Base-by-base conservation (phyloP, 2,113 vertebrate species). In the Formicarius rufipectus region DNA sequence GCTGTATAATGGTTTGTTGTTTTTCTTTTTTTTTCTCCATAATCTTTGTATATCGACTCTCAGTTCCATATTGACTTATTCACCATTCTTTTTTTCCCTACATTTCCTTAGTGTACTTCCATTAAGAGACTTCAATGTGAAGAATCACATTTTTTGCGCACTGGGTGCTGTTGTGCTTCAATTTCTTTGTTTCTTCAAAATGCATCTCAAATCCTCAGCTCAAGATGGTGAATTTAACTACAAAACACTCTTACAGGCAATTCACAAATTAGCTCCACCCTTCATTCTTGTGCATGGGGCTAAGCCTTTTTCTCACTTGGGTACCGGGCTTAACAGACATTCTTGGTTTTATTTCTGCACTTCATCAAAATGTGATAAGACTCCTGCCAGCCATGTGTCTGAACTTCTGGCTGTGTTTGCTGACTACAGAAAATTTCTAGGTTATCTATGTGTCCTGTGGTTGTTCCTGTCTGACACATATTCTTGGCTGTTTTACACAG, bases 401-500 rank as follows among this genome's bases (percentile, higher is more conserved):
- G 35, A 60, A 27, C 8, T 68, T 83, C 25, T 73, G 35, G 1
- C 28, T 73, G 14, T 71, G n/a, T 88, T 79, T 89, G 63, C 40
- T 77, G 30, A 49, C 12, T 58, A 37, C 14, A 39, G 37, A 74
- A 83, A 69, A 44, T 52, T 28, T 66, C 45, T 64, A 39, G 18
- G 21, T 44, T 84, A 35, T 56, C 25, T 14, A 13, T 2, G 0
- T 1, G 1, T 10, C 45, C 76, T 67, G 11, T 39, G 12, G 8
- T 56, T 89, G 17, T 73, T 19, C 24, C 60, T 59, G 25, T 63
- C 30, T 72, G n/a, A 50, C 39, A 84, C 6, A 81, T 31, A 37
- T 25, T 16, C 7, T 60, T 62, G 17, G 6, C 12, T 49, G n/a
- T 9, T 75, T 89, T 49, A 10, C 45, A 37, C 49, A 87, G 53